Conservation (phyloP, 2,113 vertebrate species). For the Apus apus region DNA sequence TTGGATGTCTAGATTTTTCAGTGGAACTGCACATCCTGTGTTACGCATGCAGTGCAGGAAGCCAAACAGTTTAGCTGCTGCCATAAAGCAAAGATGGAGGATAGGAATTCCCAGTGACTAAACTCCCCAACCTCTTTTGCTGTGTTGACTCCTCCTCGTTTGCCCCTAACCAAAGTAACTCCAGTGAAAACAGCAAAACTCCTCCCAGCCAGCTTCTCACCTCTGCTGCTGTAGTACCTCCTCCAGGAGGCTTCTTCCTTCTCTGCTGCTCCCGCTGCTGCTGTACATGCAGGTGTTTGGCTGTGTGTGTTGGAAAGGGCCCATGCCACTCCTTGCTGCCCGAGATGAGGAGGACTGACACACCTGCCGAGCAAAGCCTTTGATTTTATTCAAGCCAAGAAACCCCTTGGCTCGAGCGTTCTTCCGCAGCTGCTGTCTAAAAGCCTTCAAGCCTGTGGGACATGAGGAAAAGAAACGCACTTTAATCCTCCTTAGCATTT, state of each 20-base stretch:
- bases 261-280: slow-evolving; percentile 42
- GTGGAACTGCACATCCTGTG: background rate
- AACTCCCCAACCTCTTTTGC: background rate
- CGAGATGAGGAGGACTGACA: slow-evolving; percentile 82
- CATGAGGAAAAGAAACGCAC: background rate
- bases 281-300: slow-evolving; percentile 72
- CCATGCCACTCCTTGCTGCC: slow-evolving; percentile 78
- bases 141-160: background rate
- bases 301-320: slow-evolving; percentile 69
- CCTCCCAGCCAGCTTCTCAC: slow-evolving; percentile 65
- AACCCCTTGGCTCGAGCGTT: slow-evolving; percentile 90
- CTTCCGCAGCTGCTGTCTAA: slow-evolving; percentile 95
- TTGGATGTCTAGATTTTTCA: background rate
- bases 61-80: slow-evolving; percentile 26
- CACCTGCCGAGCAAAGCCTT: slow-evolving; percentile 88
- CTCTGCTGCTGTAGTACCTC: slow-evolving; percentile 92
- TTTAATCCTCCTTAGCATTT: background rate
- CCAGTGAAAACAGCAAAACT: background rate
- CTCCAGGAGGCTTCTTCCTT: slow-evolving; percentile 82
- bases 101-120: background rate
- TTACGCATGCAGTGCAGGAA: background rate
- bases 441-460: slow-evolving; percentile 90
- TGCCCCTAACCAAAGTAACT: background rate
- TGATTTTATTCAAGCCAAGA: slow-evolving; percentile 95
- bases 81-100: slow-evolving; percentile 14